phyloP scores from a whole-genome alignment of 2,888 invertebrate species.

The Aquatica leii region DNA sequence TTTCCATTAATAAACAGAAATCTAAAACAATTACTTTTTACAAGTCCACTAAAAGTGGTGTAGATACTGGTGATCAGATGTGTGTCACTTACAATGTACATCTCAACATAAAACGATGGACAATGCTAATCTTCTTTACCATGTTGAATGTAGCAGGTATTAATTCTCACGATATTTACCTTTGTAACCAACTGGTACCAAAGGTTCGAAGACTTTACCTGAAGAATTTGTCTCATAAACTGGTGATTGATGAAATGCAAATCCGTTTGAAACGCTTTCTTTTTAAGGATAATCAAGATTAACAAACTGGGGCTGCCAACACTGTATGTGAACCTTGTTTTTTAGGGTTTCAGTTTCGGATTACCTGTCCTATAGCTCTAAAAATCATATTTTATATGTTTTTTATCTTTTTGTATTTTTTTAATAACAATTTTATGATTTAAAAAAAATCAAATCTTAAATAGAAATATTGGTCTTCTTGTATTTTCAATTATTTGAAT shows the following conservation, averaged over 20 bases:
- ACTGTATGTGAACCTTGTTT: no score
- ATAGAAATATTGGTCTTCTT: no score
- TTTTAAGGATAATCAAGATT: no score
- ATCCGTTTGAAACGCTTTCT: neutral
- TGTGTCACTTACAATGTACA: constrained; percentile 35
- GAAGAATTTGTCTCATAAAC: neutral
- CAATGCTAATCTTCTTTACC: constrained; percentile 41
- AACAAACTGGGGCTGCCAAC: no score
- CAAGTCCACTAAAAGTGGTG: constrained; percentile 41
- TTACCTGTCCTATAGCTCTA: no score
- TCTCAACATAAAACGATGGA: constrained; percentile 44
- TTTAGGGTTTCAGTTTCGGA: no score
- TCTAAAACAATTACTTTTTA: constrained; percentile 37
- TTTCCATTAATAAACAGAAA: neutral
- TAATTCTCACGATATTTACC: constrained; percentile 36
- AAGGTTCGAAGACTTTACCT: neutral
- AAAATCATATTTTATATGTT: no score
- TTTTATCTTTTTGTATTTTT: no score
- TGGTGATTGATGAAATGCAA: neutral
- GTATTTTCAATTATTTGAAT: no score
- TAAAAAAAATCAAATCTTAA: no score
- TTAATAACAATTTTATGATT: no score
- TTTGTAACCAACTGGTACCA: neutral
- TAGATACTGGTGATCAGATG: constrained; percentile 44
- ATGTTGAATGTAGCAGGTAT: constrained; percentile 43